These are phyloP conservation scores for Pectinophora gossypiella DNA, from an alignment of 1,140 invertebrate species.

Conservation along the genomic window DNA sequence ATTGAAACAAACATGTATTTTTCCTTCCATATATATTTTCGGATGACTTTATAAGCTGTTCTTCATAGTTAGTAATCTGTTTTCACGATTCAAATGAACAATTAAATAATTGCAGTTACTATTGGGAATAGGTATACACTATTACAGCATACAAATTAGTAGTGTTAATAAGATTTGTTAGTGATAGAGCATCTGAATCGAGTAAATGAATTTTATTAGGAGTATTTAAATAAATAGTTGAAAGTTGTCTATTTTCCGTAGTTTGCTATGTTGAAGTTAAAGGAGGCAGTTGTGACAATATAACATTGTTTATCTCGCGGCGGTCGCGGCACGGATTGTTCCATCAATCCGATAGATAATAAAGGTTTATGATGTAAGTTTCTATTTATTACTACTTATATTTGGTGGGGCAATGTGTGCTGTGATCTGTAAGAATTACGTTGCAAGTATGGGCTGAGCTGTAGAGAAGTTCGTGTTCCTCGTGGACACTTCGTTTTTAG, in stretches of 20 bases:
- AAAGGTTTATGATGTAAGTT: neutral
- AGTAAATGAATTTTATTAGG: slow-evolving; percentile 36
- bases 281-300: slow-evolving; percentile 52
- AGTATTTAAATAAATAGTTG: slow-evolving; percentile 30
- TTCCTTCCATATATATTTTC: too few species aligned
- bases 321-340: neutral
- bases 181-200: slow-evolving; percentile 44
- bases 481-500: too few species aligned
- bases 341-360: neutral
- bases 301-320: too few species aligned
- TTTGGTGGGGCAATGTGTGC: neutral
- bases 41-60: too few species aligned
- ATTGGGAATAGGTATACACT: neutral
- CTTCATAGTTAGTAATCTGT: too few species aligned
- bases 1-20: too few species aligned
- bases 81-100: too few species aligned
- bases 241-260: slow-evolving; percentile 66
- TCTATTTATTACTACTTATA: neutral
- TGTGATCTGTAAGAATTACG: too few species aligned
- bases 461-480: too few species aligned
- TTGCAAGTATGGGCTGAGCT: too few species aligned
- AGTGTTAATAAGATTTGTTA: slow-evolving; percentile 33
- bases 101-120: too few species aligned
- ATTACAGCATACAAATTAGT: slow-evolving; percentile 12
- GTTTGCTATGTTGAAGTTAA: slow-evolving; percentile 53